phyloP scores from a whole-genome alignment of 2,113 vertebrate species.

The Sapayoa aenigma region DNA sequence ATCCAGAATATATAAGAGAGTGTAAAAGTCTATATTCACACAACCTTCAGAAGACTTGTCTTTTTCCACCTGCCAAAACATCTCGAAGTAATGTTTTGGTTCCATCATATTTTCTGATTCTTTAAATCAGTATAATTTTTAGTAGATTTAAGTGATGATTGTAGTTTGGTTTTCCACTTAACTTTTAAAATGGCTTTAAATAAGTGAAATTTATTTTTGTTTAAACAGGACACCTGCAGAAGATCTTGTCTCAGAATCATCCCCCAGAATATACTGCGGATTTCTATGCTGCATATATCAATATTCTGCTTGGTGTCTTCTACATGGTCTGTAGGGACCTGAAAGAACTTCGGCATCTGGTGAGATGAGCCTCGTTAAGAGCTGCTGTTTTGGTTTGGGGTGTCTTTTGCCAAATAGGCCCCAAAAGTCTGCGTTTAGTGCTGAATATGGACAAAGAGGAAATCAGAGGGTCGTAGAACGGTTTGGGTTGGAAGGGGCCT shows the following conservation, averaged over 20 bases:
- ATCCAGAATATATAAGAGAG: background rate
- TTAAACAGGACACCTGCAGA: slow-evolving; percentile 85
- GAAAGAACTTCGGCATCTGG: slow-evolving; percentile 92
- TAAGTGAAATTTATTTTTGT: background rate
- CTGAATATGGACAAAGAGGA: background rate
- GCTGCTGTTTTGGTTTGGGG: background rate
- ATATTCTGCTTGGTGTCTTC: slow-evolving; percentile 96
- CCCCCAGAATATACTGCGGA: slow-evolving; percentile 87
- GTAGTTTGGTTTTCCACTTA: background rate
- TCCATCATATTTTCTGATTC: background rate
- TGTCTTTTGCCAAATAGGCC: background rate
- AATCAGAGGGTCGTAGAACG: background rate
- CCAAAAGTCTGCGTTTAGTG: background rate
- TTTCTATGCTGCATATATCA: slow-evolving; percentile 92
- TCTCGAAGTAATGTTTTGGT: background rate
- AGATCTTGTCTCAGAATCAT: slow-evolving; percentile 85
- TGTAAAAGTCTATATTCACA: background rate
- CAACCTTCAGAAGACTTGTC: background rate
- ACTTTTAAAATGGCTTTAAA: background rate
- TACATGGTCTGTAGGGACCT: slow-evolving; percentile 94
- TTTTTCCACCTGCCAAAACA: background rate
- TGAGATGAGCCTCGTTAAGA: slow-evolving; percentile 64
- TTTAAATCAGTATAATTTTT: background rate
- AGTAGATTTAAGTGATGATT: background rate
- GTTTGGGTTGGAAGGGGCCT: background rate